Conservation (phyloP, 2,888 invertebrate species). For the Hypercompe scribonia region DNA sequence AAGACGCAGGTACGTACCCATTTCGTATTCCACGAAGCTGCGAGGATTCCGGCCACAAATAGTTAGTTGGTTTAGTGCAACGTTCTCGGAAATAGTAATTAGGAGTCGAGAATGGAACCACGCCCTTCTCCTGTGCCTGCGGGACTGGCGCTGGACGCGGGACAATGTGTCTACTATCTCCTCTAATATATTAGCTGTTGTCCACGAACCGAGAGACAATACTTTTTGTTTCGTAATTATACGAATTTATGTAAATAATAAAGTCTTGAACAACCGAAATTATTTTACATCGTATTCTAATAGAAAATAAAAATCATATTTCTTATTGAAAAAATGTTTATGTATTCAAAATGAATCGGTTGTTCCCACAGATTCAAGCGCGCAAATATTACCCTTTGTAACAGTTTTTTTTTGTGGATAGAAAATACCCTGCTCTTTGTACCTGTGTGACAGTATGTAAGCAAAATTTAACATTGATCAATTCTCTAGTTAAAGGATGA, state of each 20-base stretch:
- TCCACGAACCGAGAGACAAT: not conserved
- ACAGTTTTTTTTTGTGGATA: no score
- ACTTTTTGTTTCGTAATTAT: not conserved
- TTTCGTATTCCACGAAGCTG: conserved; percentile 33
- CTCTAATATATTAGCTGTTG: not conserved
- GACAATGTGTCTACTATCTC: not conserved
- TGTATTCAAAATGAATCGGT: not conserved
- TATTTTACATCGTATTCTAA: not conserved
- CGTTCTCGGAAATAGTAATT: conserved; percentile 52
- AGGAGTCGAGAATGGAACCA: conserved; percentile 23
- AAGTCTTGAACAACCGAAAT: not conserved
- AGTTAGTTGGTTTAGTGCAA: conserved; percentile 30
- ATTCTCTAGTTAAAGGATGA: not conserved
- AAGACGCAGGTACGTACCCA: conserved; percentile 25
- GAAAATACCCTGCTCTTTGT: no score
- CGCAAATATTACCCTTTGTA: no score
- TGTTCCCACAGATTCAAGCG: no score
- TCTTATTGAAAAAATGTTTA: not conserved
- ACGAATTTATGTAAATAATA: not conserved
- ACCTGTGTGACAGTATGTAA: no score
- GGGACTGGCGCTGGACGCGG: not conserved
- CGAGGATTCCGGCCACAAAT: conserved; percentile 30
- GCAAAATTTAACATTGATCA: not conserved
- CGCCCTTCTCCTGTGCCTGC: conserved; percentile 5
- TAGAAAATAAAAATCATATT: not conserved